A percentile compares a stretch with the other conserved stretches of the same genome.
These are phyloP conservation scores for Linurgus olivaceus DNA, from an alignment of 2,797 vertebrate genomes.

Conservation along the genomic window DNA sequence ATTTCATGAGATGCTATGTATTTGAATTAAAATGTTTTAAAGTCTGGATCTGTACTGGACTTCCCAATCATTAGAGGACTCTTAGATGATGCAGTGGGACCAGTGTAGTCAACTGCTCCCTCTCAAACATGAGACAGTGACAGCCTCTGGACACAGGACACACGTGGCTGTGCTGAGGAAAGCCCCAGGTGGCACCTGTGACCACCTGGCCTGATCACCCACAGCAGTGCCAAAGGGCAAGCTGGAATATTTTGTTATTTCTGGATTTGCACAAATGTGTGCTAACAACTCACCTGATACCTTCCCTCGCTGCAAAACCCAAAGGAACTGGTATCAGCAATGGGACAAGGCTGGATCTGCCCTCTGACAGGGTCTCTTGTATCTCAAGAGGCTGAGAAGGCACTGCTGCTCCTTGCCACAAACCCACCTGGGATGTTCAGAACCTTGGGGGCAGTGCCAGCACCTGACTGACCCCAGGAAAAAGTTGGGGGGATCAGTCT, in stretches of 20 bases:
- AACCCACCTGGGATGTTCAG: accelerated
- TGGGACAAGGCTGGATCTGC: neutral
- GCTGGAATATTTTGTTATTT: neutral
- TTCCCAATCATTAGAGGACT: neutral
- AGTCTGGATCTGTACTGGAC: neutral
- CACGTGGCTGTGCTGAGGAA: accelerated
- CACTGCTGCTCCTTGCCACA: neutral
- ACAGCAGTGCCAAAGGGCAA: neutral
- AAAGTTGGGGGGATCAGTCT: neutral
- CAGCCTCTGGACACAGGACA: neutral
- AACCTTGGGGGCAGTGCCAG: neutral
- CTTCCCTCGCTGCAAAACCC: neutral
- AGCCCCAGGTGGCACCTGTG: neutral
- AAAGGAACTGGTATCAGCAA: neutral
- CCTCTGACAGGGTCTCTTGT: neutral
- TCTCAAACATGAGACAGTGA: accelerated
- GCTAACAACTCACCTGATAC: neutral
- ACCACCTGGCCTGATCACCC: neutral
- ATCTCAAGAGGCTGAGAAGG: neutral
- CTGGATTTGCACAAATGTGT: neutral
- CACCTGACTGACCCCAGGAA: neutral
- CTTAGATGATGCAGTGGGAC: neutral
- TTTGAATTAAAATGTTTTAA: neutral
- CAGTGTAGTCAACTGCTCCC: no score
- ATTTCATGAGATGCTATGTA: neutral